Evolutionary conservation across 1,140 invertebrate genomes (phyloP).

Genomic region (Proales similis): DNA sequence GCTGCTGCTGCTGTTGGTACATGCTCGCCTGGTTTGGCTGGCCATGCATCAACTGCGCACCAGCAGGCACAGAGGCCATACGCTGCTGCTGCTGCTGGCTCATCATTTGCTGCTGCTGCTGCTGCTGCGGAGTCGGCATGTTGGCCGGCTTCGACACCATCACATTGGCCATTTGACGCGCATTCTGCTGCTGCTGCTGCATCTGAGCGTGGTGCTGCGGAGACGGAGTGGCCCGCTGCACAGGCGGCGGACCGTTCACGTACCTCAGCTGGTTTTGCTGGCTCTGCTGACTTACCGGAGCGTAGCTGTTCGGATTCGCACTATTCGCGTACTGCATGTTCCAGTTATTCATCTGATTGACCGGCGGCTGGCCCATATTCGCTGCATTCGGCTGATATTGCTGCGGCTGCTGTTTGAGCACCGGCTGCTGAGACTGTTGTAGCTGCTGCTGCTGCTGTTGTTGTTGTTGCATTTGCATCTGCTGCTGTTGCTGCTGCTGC

Average conservation of each 20-base stretch:
- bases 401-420: neutral
- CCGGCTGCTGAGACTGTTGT: neutral
- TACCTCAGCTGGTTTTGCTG: conserved; percentile 16
- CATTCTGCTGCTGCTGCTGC: conserved; percentile 18
- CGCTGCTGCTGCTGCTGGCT: conserved; percentile 10
- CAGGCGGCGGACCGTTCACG: neutral
- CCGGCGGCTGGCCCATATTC: neutral
- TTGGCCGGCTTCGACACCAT: neutral
- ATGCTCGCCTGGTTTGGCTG: conserved; percentile 8
- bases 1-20: no score
- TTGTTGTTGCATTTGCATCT: no score
- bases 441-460: neutral
- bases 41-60: conserved; percentile 1
- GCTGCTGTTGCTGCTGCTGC: conserved; percentile 2
- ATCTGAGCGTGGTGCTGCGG: neutral
- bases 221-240: neutral
- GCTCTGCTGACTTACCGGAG: neutral
- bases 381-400: neutral
- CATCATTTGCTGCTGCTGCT: conserved; percentile 15
- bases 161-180: neutral
- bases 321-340: neutral
- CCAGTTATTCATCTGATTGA: neutral
- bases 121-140: neutral
- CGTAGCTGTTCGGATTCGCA: neutral
- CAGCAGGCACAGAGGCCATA: no score